phyloP scores from a whole-genome alignment of 2,797 vertebrate species.

The Gorsachius magnificus region DNA sequence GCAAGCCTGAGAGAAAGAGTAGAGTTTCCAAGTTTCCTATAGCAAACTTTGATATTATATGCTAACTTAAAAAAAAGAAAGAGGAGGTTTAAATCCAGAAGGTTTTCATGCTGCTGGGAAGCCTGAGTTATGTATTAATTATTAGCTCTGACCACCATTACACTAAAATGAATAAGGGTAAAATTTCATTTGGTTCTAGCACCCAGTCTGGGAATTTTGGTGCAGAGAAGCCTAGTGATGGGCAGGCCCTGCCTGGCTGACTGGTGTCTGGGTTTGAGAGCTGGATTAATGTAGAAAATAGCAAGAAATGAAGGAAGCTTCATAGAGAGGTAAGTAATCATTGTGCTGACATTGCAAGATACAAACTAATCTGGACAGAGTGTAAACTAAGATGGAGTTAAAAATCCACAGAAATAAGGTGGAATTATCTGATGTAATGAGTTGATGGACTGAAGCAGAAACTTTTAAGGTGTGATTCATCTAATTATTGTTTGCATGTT shows the following conservation, averaged over 20 bases:
- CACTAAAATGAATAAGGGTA: not conserved
- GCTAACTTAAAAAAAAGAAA: not conserved
- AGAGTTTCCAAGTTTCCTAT: not conserved
- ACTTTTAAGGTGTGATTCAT: not conserved
- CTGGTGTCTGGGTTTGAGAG: not conserved
- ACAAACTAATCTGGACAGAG: not conserved
- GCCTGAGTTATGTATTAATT: not conserved
- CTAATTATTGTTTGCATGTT: not conserved
- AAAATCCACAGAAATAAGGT: not conserved
- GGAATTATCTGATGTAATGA: not conserved
- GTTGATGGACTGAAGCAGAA: not conserved
- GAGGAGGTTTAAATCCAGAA: not conserved
- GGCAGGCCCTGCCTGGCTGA: not conserved
- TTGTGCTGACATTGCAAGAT: not conserved
- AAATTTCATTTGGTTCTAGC: not conserved
- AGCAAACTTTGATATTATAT: not conserved
- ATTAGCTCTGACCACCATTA: not conserved
- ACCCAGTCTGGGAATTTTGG: not conserved
- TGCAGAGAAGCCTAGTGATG: not conserved
- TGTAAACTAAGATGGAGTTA: not conserved
- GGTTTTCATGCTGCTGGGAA: fast-evolving
- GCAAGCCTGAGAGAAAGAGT: not conserved
- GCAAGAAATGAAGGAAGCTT: not conserved
- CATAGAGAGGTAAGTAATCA: not conserved
- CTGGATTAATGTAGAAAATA: not conserved